Percentiles rank a stretch among this genome's conserved stretches.
Conservation (phyloP, 2,888 invertebrate genomes). For the Alviniconcha strummeri region DNA sequence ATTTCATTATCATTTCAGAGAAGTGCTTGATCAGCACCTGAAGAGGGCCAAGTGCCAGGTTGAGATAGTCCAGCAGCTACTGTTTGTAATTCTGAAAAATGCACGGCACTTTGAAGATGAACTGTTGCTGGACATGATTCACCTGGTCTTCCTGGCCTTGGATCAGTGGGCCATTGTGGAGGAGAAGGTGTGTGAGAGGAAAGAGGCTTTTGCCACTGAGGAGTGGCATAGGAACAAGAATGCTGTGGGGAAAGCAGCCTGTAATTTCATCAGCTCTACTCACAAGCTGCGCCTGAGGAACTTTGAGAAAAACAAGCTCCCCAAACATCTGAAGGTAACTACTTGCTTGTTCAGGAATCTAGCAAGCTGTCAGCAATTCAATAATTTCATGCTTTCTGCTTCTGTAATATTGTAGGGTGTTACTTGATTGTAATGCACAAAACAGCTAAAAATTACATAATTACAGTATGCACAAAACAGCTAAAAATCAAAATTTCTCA, state of each 20-base stretch:
- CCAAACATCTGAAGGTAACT: background rate
- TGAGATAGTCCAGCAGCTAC: background rate
- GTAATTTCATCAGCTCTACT: background rate
- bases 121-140: background rate
- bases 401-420: no score
- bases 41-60: background rate
- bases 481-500: no score
- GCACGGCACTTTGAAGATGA: background rate
- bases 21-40: background rate
- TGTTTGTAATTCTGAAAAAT: background rate
- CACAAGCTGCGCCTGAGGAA: background rate
- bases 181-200: background rate
- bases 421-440: no score
- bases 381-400: no score
- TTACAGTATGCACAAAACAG: no score
- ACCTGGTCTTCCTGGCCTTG: constrained; percentile 4
- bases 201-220: background rate
- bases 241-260: background rate
- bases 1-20: background rate
- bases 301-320: background rate
- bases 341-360: background rate
- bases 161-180: background rate
- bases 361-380: background rate
- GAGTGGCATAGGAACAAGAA: background rate
- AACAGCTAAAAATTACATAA: no score